A percentile compares a stretch with the other conserved stretches of the same genome.
phyloP scores from a whole-genome alignment of 23 tunicate species.

The Trididemnum miniatum region DNA sequence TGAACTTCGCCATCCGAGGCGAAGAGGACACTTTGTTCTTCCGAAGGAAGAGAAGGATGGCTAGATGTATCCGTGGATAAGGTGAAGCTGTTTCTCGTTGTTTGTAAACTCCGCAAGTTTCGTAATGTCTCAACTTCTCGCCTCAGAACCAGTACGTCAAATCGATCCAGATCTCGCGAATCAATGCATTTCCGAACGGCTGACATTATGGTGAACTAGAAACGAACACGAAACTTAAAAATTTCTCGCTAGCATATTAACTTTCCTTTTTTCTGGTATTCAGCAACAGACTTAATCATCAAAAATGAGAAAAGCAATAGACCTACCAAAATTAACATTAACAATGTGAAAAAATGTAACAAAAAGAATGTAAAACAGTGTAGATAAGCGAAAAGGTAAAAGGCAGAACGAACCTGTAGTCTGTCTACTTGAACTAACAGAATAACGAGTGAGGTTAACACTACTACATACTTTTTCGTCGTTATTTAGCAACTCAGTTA shows the following conservation, averaged over 20 bases:
- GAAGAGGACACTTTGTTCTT: neutral
- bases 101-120: neutral
- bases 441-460: neutral
- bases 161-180: constrained; percentile 54
- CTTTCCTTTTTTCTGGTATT: too few relatives aligned
- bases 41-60: neutral
- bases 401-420: too few relatives aligned
- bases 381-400: too few relatives aligned
- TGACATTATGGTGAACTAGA: constrained; percentile 55
- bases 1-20: neutral
- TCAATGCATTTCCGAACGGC: constrained; percentile 50
- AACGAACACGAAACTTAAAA: too few relatives aligned
- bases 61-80: neutral
- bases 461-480: constrained; percentile 44
- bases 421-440: too few relatives aligned
- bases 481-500: constrained; percentile 43
- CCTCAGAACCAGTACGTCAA: constrained; percentile 60
- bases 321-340: too few relatives aligned
- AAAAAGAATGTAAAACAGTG: too few relatives aligned
- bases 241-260: too few relatives aligned
- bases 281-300: too few relatives aligned
- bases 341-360: too few relatives aligned
- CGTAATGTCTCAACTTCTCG: constrained; percentile 63
- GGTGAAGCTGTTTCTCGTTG: neutral
- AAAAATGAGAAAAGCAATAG: too few relatives aligned